Evolutionary conservation across 2,797 vertebrate genomes (phyloP), one percentile per base, ranked within the genome.

Genomic region (Onychomys arenicola): DNA sequence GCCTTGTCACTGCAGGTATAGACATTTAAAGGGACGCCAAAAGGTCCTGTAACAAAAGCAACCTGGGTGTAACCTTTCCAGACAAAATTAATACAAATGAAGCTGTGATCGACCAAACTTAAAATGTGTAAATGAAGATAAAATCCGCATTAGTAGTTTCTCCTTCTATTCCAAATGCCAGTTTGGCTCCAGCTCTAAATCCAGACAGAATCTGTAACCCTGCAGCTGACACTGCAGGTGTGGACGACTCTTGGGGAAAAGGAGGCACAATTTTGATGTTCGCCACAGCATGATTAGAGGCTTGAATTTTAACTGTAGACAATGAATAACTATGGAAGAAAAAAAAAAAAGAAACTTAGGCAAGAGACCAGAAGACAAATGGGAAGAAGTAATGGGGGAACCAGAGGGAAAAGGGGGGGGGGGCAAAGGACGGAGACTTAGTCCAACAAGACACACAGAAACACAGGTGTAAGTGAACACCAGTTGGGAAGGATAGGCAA

Each of bases 61-160:
- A 91, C 49, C 37, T 71, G 59, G 52, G 67, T 52, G 32, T 32
- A 57, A 59, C 77, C 10, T 57, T 43, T 46, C 82, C 86, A 92
- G 40, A 87, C 71, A 84, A 83, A 91, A 69, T 93, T 55, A 73
- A 92, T 85, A 10, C 55, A 78, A 96, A 76, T 1, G 91, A 92
- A 25, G n/a, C 32, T 40, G 1, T 52, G 27, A 96, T 4, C 5
- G 69, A 83, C 32, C 85, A 73, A 55, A 34, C 29, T 13, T 23
- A 23, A 95, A 43, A 25, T 46, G 40, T 81, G 78, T 52, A 89
- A 96, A 89, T 86, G 77, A 71, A 88, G 61, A 55, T 43, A 63
- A 55, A n/a, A 19, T 88, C 13, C 2, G 4, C 55, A 34, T 59
- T 32, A 83, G 6, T 91, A 55, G 40, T 27, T 55, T 82, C 71